phyloP scores from a whole-genome alignment of 2,113 vertebrate species.

The Hyaena hyaena region DNA sequence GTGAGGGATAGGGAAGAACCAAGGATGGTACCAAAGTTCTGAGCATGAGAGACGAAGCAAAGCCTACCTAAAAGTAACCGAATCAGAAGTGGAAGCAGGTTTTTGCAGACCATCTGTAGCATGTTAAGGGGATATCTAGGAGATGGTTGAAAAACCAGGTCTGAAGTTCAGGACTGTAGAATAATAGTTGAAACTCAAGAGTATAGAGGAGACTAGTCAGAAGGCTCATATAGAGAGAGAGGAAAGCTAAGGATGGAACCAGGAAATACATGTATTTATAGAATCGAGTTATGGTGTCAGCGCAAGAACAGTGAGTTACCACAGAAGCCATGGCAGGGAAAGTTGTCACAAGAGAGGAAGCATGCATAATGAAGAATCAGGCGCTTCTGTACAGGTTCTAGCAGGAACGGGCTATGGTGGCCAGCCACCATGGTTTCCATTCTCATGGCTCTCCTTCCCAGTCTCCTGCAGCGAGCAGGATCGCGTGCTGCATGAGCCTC shows the following conservation, averaged over 20 bases:
- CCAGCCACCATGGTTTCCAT: background rate
- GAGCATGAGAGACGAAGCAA: background rate
- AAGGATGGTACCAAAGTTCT: background rate
- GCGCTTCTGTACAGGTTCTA: background rate
- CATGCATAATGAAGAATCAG: background rate
- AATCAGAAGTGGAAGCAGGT: background rate
- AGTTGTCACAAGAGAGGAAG: background rate
- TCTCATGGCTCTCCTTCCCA: constrained; percentile 42
- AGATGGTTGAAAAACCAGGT: background rate
- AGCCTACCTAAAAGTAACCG: background rate
- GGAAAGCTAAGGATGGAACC: background rate
- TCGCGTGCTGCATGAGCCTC: constrained; percentile 72
- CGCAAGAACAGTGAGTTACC: background rate
- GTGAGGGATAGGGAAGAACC: background rate
- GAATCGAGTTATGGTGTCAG: background rate
- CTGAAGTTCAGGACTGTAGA: background rate
- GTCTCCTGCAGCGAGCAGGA: constrained; percentile 85
- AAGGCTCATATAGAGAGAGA: background rate
- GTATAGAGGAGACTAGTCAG: background rate
- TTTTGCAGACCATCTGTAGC: background rate
- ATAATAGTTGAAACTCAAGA: background rate
- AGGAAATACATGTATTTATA: background rate
- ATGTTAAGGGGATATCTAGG: background rate
- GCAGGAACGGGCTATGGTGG: background rate
- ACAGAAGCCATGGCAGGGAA: background rate